Base-by-base conservation (phyloP, 2,113 vertebrate species). In the Salvelinus namaycush region DNA sequence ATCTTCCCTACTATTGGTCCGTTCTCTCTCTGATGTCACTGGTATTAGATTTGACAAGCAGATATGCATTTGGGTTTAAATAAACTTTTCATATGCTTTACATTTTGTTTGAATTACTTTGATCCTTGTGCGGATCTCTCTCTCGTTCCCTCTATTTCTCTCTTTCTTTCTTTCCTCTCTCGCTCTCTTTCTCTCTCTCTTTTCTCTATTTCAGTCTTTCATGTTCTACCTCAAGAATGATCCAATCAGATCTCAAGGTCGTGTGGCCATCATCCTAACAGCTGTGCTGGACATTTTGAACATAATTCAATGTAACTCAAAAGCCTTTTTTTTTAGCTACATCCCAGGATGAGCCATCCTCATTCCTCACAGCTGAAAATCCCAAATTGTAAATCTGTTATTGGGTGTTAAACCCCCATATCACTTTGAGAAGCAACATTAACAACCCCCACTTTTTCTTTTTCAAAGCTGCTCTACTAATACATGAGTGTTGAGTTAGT, bases 61-160 rank as follows among this genome's bases (percentile, higher is more conserved):
- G 82, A 81, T 86, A 86, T 87, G 80, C 83, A 87, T 83, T 88
- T 89, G 82, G 84, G 77, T 85, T 86, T 44, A 76, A 73, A 79
- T 54, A 83, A 71, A 88, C 80, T 83, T 87, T 88, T 89, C 90
- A 90, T 90, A 90, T 89, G 91, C 83, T 90, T 87, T 83, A 87
- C 90, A 90, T 92, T 90, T 90, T 70, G 89, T 90, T 89, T 88
- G 84, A 88, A 90, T 88, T 88, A 87, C 89, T 92, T 85, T 78
- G 86, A 81, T 84, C 84, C 76, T 72, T 78, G 83, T 86, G 87
- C 88, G 87, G 90, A 89, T 85, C 81, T 84, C 88, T 83, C 84
- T 80, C 20, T 69, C 73, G 79, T 48, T 29, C 3, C 29, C 29
- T 29, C 29, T 29, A 29, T 29, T 3, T 31, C 29, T 31, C 4